These are phyloP conservation scores for Camponotus fellah DNA, from an alignment of 2,888 invertebrate genomes.

Conservation along the genomic window DNA sequence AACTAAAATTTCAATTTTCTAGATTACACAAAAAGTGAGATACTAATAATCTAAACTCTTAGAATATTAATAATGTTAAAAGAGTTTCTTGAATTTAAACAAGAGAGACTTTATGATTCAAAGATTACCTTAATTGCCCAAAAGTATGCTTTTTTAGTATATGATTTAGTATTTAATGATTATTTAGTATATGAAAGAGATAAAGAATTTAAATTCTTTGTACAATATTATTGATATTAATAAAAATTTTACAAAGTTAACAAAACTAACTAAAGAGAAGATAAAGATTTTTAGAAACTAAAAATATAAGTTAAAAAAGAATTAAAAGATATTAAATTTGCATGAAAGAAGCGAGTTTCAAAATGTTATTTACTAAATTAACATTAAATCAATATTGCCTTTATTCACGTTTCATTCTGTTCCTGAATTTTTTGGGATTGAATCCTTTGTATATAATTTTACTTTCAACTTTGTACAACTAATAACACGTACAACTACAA, in stretches of 20 bases:
- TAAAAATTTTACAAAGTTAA: not conserved
- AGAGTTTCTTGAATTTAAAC: not conserved
- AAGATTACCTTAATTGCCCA: not conserved
- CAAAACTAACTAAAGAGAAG: not conserved
- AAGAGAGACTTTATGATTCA: not conserved
- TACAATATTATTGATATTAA: not conserved
- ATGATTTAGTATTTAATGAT: not conserved
- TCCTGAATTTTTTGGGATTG: not conserved
- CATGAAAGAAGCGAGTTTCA: not conserved
- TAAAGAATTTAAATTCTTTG: not conserved
- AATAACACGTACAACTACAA: too few species aligned
- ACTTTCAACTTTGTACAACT: conserved; percentile 38
- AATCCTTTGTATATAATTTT: conserved; percentile 19
- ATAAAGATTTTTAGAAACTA: not conserved
- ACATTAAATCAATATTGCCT: not conserved
- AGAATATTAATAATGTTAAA: not conserved
- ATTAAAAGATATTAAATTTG: not conserved
- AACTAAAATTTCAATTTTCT: not conserved
- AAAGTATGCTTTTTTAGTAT: not conserved
- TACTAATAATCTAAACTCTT: not conserved
- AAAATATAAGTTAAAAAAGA: not conserved
- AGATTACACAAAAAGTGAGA: not conserved
- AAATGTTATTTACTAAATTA: not conserved
- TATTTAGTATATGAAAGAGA: not conserved
- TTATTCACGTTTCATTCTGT: not conserved